These are phyloP conservation scores for Novumbra hubbsi DNA, from an alignment of 2,797 vertebrate genomes.

Conservation along the genomic window DNA sequence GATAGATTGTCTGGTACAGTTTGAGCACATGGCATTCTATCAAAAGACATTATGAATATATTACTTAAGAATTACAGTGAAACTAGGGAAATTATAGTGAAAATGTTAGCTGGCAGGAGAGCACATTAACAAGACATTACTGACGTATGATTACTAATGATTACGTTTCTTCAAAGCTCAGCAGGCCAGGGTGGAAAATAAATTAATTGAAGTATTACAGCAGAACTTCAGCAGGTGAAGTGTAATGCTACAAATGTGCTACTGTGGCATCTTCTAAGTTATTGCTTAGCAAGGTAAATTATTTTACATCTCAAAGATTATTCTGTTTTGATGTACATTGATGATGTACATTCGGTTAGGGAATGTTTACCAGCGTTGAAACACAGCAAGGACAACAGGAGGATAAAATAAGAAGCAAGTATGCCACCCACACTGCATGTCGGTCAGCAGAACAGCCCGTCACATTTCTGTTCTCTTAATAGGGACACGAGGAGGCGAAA, in stretches of 20 bases:
- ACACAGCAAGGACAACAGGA: slow-evolving; percentile 6
- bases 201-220: background rate
- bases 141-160: slow-evolving; percentile 8
- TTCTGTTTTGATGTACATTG: no score
- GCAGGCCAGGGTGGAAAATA: background rate
- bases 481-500: slow-evolving; percentile 44
- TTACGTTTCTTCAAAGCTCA: background rate
- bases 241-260: background rate
- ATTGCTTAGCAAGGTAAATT: background rate
- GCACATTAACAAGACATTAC: slow-evolving; percentile 18
- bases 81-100: slow-evolving; percentile 4
- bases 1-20: slow-evolving; percentile 4
- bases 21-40: slow-evolving; percentile 7
- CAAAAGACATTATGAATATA: slow-evolving; percentile 14
- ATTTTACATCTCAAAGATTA: background rate
- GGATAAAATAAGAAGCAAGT: slow-evolving; percentile 32
- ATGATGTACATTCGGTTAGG: background rate
- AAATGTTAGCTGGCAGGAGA: slow-evolving; percentile 13
- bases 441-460: slow-evolving; percentile 38
- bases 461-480: slow-evolving; percentile 41
- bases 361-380: background rate
- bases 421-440: slow-evolving; percentile 29
- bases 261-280: background rate
- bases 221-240: background rate
- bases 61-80: slow-evolving; percentile 18